Percentiles rank a stretch among this genome's conserved stretches.
These are phyloP conservation scores for Anoplolepis gracilipes DNA, from an alignment of 1,140 invertebrate species.

Conservation along the genomic window DNA sequence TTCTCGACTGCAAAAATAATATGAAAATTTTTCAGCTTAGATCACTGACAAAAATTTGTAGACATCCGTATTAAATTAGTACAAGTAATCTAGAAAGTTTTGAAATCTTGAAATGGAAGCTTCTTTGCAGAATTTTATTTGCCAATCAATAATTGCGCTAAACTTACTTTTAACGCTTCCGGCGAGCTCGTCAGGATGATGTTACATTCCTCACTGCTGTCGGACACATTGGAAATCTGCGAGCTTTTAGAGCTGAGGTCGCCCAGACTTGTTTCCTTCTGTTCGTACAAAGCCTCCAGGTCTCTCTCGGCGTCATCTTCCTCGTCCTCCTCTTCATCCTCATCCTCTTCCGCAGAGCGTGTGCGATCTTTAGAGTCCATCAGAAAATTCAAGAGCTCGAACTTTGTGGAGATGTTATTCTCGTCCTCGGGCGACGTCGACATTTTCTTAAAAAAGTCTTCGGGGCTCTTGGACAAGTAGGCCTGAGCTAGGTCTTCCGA, in stretches of 20 bases:
- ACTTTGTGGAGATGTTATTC: slow-evolving; percentile 90
- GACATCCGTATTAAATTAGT: neutral
- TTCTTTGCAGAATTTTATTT: neutral
- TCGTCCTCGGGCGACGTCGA: slow-evolving; percentile 71
- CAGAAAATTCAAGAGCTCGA: slow-evolving; percentile 95
- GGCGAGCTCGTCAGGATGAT: slow-evolving; percentile 83
- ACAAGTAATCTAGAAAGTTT: neutral
- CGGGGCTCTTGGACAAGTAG: slow-evolving; percentile 78
- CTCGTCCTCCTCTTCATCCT: slow-evolving; percentile 78
- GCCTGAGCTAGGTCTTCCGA: slow-evolving; percentile 70
- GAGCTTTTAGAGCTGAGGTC: slow-evolving; percentile 86
- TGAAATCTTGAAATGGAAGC: neutral
- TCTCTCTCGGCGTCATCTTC: slow-evolving; percentile 84
- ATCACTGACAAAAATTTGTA: no score
- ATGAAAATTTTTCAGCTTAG: neutral
- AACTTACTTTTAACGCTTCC: slow-evolving; percentile 80
- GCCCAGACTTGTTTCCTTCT: slow-evolving; percentile 83
- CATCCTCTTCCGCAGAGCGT: slow-evolving; percentile 85
- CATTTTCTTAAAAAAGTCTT: slow-evolving; percentile 80
- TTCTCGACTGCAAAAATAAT: slow-evolving; percentile 80
- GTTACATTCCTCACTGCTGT: slow-evolving; percentile 87
- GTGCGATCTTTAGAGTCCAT: slow-evolving; percentile 90
- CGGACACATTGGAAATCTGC: slow-evolving; percentile 87
- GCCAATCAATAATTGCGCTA: neutral
- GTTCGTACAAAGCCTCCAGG: slow-evolving; percentile 83